A percentile compares a stretch with the other conserved stretches of the same genome.
phyloP scores from a whole-genome alignment of 2,888 invertebrate species.

The Parnassius mnemosyne region DNA sequence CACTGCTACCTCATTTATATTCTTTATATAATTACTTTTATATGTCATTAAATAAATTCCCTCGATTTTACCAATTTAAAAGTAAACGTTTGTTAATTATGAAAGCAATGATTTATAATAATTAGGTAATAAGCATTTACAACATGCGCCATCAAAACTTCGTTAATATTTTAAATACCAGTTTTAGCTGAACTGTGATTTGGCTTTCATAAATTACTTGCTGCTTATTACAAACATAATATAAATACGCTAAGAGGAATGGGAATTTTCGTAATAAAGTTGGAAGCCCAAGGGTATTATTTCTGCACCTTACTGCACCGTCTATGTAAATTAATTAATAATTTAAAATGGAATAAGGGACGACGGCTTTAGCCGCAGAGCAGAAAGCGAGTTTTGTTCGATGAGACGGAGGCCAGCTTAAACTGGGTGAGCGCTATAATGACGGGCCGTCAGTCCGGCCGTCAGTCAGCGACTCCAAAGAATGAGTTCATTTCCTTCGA shows the following conservation, averaged over 20 bases:
- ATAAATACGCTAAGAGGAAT: neutral
- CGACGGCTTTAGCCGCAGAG: slow-evolving; percentile 18
- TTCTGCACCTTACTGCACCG: neutral
- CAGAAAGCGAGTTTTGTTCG: slow-evolving; percentile 27
- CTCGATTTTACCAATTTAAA: too few species aligned
- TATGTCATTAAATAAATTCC: too few species aligned
- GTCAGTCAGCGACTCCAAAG: slow-evolving; percentile 74
- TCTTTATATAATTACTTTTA: too few species aligned
- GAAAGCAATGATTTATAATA: slow-evolving; percentile 63
- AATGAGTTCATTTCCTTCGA: slow-evolving; percentile 81
- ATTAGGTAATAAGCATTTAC: slow-evolving; percentile 69
- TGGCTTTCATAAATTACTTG: neutral
- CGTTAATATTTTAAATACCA: slow-evolving; percentile 62
- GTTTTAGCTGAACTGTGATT: slow-evolving; percentile 45
- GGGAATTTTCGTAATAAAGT: neutral
- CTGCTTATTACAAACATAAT: too few species aligned
- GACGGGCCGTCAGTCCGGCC: slow-evolving; percentile 70
- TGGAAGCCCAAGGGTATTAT: neutral
- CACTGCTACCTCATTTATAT: too few species aligned
- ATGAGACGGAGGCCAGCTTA: slow-evolving; percentile 44
- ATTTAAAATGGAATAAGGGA: slow-evolving; percentile 13
- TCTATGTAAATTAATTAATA: slow-evolving; percentile 19
- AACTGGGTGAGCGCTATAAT: slow-evolving; percentile 63
- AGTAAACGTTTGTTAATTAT: slow-evolving; percentile 5
- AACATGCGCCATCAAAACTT: slow-evolving; percentile 65